These are phyloP conservation scores for Zonotrichia leucophrys DNA, from an alignment of 2,113 vertebrate genomes.

Conservation along the genomic window DNA sequence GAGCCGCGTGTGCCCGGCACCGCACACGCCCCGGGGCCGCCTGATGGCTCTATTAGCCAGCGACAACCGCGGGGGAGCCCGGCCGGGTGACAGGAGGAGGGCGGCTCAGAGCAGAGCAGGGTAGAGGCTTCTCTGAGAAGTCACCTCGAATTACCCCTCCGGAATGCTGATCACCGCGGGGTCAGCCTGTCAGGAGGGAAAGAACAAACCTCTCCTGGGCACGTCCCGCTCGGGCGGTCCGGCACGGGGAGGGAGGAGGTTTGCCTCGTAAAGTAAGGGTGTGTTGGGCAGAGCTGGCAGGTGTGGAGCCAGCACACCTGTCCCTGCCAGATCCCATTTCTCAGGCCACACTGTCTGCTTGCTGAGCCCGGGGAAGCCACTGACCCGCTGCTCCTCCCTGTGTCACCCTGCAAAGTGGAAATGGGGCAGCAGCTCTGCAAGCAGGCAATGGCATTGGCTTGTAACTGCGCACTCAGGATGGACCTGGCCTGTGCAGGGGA, in stretches of 20 bases:
- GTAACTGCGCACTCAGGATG: not conserved
- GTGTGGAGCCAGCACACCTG: not conserved
- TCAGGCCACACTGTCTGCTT: fast-evolving
- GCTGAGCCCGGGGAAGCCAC: not conserved
- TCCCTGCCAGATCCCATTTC: not conserved
- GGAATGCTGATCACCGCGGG: not conserved
- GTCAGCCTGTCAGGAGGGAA: not conserved
- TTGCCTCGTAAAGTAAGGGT: not conserved
- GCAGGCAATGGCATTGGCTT: fast-evolving
- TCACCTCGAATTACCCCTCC: not conserved
- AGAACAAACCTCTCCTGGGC: not conserved
- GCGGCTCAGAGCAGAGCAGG: not conserved
- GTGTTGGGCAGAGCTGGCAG: not conserved
- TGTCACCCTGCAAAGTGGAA: not conserved
- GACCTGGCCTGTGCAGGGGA: not conserved
- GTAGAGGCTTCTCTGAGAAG: not conserved
- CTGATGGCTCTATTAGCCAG: not conserved
- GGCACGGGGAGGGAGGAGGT: not conserved
- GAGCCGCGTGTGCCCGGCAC: not conserved
- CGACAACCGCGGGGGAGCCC: not conserved
- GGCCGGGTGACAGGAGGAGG: not conserved
- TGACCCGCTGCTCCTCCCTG: not conserved
- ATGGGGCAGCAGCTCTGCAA: not conserved
- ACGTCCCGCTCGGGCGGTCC: not conserved
- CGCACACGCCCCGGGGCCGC: not conserved